Percentiles rank a stretch among this genome's conserved stretches.
phyloP scores from a whole-genome alignment of 2,888 invertebrate genomes.

The Suillia variegata region DNA sequence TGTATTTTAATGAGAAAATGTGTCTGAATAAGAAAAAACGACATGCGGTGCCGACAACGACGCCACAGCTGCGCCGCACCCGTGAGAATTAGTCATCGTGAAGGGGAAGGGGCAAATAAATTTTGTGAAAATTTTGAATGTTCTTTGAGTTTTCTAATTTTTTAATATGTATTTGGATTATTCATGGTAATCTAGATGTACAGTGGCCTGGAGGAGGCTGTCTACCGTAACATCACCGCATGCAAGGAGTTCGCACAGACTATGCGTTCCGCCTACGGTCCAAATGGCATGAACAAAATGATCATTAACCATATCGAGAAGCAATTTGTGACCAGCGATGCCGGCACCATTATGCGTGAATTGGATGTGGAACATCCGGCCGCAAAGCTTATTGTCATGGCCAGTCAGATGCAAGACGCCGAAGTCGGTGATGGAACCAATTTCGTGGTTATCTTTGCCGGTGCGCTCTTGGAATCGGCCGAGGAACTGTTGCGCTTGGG shows the following conservation, averaged over 20 bases:
- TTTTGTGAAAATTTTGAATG: background rate
- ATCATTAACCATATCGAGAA: conserved; percentile 99
- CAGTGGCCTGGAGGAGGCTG: conserved; percentile 96
- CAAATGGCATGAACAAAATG: conserved; percentile 99
- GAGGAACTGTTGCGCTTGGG: conserved; percentile 93
- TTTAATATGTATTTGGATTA: background rate
- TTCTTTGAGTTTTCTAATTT: conserved; percentile 11
- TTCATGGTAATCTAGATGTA: conserved; percentile 70
- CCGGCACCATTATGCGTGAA: conserved; percentile 95
- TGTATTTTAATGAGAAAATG: conserved; percentile 14
- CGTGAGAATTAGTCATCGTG: conserved; percentile 45
- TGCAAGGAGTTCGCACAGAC: conserved; percentile 95
- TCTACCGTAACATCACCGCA: conserved; percentile 92
- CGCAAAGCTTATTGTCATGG: conserved; percentile 93
- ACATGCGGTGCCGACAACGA: conserved; percentile 8
- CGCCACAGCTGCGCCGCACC: conserved; percentile 16
- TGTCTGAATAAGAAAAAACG: conserved; percentile 1
- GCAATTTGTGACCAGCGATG: conserved; percentile 98
- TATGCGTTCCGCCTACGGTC: conserved; percentile 94
- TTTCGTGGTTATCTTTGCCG: conserved; percentile 93
- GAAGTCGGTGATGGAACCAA: conserved; percentile 99
- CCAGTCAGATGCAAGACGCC: conserved; percentile 97
- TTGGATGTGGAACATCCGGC: conserved; percentile 98
- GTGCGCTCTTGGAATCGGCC: conserved; percentile 88
- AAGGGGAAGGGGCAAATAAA: background rate